Conservation (phyloP, 2,888 invertebrate genomes). For the Xylocampa areola region DNA sequence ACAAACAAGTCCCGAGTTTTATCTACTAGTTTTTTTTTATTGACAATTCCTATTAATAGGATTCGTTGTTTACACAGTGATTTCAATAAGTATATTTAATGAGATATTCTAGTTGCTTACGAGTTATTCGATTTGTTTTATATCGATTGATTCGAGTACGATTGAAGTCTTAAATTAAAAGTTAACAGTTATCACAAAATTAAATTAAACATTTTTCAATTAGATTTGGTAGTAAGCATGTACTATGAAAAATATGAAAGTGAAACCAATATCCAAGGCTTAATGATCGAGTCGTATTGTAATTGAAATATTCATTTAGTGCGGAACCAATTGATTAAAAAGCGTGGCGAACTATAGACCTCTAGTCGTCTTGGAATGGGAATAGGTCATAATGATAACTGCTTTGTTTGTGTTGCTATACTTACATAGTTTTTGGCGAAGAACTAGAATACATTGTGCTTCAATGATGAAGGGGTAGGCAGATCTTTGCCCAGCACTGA, state of each 20-base stretch:
- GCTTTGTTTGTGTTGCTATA: slow-evolving; percentile 3
- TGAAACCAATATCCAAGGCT: slow-evolving; percentile 1
- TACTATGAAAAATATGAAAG: not conserved
- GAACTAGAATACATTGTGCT: too few relatives aligned
- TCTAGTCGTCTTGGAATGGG: slow-evolving; percentile 21
- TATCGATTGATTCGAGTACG: slow-evolving; percentile 11
- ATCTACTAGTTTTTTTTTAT: not conserved
- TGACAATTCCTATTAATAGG: not conserved
- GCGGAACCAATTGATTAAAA: slow-evolving; percentile 51
- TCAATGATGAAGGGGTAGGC: too few relatives aligned
- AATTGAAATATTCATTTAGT: slow-evolving; percentile 45
- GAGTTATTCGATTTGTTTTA: too few relatives aligned
- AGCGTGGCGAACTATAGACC: slow-evolving; percentile 36
- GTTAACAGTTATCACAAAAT: slow-evolving; percentile 3
- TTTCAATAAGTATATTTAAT: slow-evolving; percentile 4
- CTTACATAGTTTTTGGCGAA: too few relatives aligned
- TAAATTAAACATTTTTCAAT: slow-evolving; percentile 7
- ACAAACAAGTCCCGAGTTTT: not conserved
- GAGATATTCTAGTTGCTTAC: too few relatives aligned
- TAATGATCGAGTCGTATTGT: slow-evolving; percentile 13
- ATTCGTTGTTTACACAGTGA: not conserved
- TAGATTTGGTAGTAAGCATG: not conserved
- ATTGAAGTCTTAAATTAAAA: slow-evolving; percentile 6
- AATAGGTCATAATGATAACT: slow-evolving; percentile 21
- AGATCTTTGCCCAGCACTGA: too few relatives aligned